A percentile compares a stretch with the other conserved stretches of the same genome.
phyloP scores from a whole-genome alignment of 2,797 vertebrate species.

The Thalassophryne amazonica region DNA sequence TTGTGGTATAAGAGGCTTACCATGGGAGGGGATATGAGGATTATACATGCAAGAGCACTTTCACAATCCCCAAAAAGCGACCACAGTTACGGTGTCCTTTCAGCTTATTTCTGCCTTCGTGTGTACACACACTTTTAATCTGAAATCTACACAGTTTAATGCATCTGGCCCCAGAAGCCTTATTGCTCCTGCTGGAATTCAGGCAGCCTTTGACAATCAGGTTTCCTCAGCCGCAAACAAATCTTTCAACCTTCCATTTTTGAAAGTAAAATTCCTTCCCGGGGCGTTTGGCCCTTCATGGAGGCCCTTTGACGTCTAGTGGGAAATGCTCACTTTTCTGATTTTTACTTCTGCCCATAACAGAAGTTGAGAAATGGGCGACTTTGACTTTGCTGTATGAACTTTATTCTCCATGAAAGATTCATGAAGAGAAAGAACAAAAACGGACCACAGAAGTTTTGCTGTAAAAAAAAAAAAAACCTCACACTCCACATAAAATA shows the following conservation, averaged over 20 bases:
- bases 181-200: too few relatives aligned
- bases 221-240: slow-evolving; percentile 23
- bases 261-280: slow-evolving; percentile 8
- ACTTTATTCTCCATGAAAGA: slow-evolving; percentile 48
- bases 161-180: too few relatives aligned
- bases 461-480: slow-evolving; percentile 9
- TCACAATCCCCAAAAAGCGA: too few relatives aligned
- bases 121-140: too few relatives aligned
- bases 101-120: too few relatives aligned
- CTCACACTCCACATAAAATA: slow-evolving; percentile 4
- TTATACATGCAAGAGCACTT: too few relatives aligned
- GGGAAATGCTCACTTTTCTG: slow-evolving; percentile 13
- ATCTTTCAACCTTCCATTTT: slow-evolving; percentile 21
- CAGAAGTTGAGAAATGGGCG: slow-evolving; percentile 11
- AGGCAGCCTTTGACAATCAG: slow-evolving; percentile 4
- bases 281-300: slow-evolving; percentile 4
- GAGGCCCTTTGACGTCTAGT: slow-evolving; percentile 30
- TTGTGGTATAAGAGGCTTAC: too few relatives aligned
- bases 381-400: slow-evolving; percentile 52
- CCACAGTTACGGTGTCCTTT: too few relatives aligned
- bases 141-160: too few relatives aligned
- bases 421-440: slow-evolving; percentile 48
- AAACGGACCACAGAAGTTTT: slow-evolving; percentile 35
- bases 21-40: too few relatives aligned
- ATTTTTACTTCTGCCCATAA: slow-evolving; percentile 27